phyloP scores from a whole-genome alignment of 2,888 invertebrate genomes.

The Bembecia ichneumoniformis region DNA sequence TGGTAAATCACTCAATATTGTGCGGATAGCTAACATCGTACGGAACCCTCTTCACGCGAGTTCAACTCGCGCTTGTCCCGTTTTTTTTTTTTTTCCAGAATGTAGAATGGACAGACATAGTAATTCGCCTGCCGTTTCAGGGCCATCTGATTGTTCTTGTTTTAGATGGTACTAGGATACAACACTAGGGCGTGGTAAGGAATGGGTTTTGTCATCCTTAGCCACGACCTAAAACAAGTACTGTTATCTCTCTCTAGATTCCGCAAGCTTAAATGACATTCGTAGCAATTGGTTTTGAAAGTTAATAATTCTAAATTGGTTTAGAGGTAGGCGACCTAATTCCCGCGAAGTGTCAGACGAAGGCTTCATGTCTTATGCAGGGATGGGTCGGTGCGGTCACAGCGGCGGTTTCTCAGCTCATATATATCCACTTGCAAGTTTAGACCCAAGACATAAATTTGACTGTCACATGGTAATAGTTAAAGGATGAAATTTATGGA shows the following conservation, averaged over 20 bases:
- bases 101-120: no score
- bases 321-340: slow-evolving; percentile 7
- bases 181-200: no score
- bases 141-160: not conserved
- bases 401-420: slow-evolving; percentile 21
- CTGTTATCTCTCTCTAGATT: no score
- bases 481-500: not conserved
- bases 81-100: no score
- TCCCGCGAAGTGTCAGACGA: slow-evolving; percentile 7
- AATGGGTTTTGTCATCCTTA: no score
- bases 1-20: no score
- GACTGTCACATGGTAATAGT: not conserved
- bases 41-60: no score
- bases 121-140: not conserved
- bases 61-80: no score
- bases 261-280: no score
- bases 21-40: no score
- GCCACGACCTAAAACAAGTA: no score
- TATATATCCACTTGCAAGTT: slow-evolving; percentile 23
- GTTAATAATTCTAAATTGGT: slow-evolving; percentile 3
- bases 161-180: no score
- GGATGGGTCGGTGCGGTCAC: slow-evolving; percentile 12
- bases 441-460: slow-evolving; percentile 7
- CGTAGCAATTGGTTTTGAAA: not conserved
- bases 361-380: slow-evolving; percentile 20